A percentile compares a stretch with the other conserved stretches of the same genome.
Evolutionary conservation across 2,113 vertebrate genomes (phyloP).

Genomic region (Drymodes brunneopygia): DNA sequence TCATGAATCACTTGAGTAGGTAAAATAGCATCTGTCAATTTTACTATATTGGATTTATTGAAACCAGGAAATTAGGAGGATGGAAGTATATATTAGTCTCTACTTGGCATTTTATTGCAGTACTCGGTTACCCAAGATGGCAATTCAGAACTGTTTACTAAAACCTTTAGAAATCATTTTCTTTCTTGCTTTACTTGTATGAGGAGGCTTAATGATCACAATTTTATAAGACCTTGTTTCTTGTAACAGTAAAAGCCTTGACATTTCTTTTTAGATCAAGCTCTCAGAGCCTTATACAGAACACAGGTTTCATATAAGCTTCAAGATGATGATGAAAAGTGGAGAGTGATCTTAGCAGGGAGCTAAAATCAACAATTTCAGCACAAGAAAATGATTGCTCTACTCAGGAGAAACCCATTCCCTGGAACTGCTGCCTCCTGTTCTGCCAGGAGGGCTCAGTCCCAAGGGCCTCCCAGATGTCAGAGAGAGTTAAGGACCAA

Average conservation of each 20-base stretch:
- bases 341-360: neutral
- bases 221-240: neutral
- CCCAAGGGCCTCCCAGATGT: neutral
- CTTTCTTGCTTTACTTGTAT: neutral
- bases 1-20: conserved; percentile 35
- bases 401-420: neutral
- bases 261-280: neutral
- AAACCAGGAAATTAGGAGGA: neutral
- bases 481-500: neutral
- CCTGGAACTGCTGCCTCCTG: neutral
- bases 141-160: conserved; percentile 3
- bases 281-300: neutral
- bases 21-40: conserved; percentile 48
- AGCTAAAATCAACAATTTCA: neutral
- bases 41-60: neutral
- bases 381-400: neutral
- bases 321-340: neutral
- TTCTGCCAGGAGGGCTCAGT: neutral
- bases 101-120: neutral
- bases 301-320: neutral
- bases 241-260: neutral
- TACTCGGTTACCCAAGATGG: neutral
- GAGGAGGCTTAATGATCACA: neutral
- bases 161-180: neutral
- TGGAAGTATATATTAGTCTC: neutral